Percentiles rank a stretch among this genome's conserved stretches.
Conservation (phyloP, 1,140 invertebrate genomes). For the Glossosoma conforme region DNA sequence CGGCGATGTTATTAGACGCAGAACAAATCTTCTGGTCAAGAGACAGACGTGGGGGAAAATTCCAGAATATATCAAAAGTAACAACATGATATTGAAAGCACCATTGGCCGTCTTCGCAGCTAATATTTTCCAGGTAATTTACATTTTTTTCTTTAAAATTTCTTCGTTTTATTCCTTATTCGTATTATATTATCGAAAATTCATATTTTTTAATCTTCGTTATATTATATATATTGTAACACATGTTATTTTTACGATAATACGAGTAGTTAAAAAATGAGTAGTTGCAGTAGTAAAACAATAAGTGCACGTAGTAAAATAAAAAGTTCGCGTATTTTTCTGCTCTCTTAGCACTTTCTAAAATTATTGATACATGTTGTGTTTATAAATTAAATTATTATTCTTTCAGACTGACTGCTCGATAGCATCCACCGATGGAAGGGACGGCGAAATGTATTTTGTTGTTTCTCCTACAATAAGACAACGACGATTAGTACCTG, state of each 20-base stretch:
- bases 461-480: conserved; percentile 72
- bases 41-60: conserved; percentile 73
- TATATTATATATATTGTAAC: too few species aligned
- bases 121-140: conserved; percentile 67
- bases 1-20: conserved; percentile 66
- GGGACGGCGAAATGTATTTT: conserved; percentile 80
- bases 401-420: conserved; percentile 68
- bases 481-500: conserved; percentile 70
- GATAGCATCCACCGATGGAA: conserved; percentile 60
- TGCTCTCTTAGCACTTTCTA: too few species aligned
- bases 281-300: too few species aligned
- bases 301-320: too few species aligned
- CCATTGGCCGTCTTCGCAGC: conserved; percentile 73
- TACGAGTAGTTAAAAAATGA: too few species aligned
- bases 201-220: too few species aligned
- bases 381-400: too few species aligned
- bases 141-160: background rate
- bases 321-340: too few species aligned
- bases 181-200: too few species aligned
- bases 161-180: too few species aligned
- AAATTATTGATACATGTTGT: too few species aligned
- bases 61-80: conserved; percentile 67
- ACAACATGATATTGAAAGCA: conserved; percentile 62
- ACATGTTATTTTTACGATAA: too few species aligned
- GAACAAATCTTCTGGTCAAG: conserved; percentile 73